Evolutionary conservation across 2,888 invertebrate species (phyloP).

Genomic region (Ypsolopha sequella): DNA sequence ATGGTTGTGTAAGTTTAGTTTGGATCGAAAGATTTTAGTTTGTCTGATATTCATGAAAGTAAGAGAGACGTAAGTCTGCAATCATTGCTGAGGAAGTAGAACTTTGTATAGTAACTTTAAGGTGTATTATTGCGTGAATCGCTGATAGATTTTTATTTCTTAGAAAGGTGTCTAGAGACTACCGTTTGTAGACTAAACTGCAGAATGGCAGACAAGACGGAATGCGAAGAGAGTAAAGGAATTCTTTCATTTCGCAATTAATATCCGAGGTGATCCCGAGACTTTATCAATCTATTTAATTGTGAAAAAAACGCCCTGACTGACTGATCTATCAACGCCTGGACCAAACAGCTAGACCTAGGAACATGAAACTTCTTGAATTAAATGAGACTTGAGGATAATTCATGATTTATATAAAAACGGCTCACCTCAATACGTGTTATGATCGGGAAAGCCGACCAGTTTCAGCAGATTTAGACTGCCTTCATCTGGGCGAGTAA

Average conservation of each 20-base stretch:
- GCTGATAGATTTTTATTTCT: conserved; percentile 1
- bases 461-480: too few relatives aligned
- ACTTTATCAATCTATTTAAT: too few relatives aligned
- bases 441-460: too few relatives aligned
- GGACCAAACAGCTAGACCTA: too few relatives aligned
- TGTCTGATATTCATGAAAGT: not conserved
- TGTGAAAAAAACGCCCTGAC: too few relatives aligned
- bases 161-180: conserved; percentile 13
- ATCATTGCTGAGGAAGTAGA: conserved; percentile 12
- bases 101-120: conserved; percentile 11
- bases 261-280: conserved; percentile 3
- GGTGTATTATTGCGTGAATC: conserved; percentile 8
- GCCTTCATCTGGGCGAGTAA: too few relatives aligned
- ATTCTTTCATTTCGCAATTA: conserved; percentile 57
- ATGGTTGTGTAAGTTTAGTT: conserved; percentile 8
- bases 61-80: conserved; percentile 16
- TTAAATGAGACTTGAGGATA: too few relatives aligned
- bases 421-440: too few relatives aligned
- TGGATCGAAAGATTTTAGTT: not conserved
- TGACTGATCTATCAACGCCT: too few relatives aligned
- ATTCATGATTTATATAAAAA: too few relatives aligned
- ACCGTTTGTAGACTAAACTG: conserved; percentile 52
- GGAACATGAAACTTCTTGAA: too few relatives aligned
- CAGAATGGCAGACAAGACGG: conserved; percentile 38
- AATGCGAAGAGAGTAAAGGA: conserved; percentile 49